Percentiles rank a stretch among this genome's conserved stretches.
These are phyloP conservation scores for Eristalinus sepulchralis DNA, from an alignment of 2,888 invertebrate species.

Conservation along the genomic window DNA sequence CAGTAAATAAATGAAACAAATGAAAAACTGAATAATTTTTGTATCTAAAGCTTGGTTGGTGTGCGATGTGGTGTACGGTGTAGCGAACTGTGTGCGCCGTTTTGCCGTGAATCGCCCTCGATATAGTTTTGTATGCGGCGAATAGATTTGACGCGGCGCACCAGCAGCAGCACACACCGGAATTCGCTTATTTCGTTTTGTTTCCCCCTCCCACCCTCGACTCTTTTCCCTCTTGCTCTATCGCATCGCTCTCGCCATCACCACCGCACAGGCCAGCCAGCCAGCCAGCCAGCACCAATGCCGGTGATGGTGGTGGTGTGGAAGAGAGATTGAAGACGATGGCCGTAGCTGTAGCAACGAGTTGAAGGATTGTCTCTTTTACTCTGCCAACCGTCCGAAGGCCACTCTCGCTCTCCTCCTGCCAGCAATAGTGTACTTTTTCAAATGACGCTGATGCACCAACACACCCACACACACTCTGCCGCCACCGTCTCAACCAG, in stretches of 20 bases:
- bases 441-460: conserved; percentile 14
- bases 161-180: conserved; percentile 53
- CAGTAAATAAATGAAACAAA: conserved; percentile 47
- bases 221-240: background rate
- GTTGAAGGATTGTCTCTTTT: conserved; percentile 47
- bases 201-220: conserved; percentile 27
- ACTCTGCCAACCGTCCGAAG: background rate
- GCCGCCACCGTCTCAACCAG: background rate
- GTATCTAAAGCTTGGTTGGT: conserved; percentile 56
- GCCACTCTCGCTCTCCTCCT: conserved; percentile 1
- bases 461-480: conserved; percentile 44
- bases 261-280: background rate
- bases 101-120: conserved; percentile 70
- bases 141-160: conserved; percentile 70
- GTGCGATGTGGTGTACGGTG: conserved; percentile 66
- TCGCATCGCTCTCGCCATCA: background rate
- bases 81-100: conserved; percentile 68
- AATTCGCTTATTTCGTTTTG: conserved; percentile 65
- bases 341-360: background rate
- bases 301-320: conserved; percentile 10
- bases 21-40: conserved; percentile 39
- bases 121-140: conserved; percentile 72
- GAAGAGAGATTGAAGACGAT: conserved; percentile 41
- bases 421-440: conserved; percentile 31
- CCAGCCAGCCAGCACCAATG: background rate